phyloP scores from a whole-genome alignment of 2,113 vertebrate genomes.

The Vombatus ursinus region DNA sequence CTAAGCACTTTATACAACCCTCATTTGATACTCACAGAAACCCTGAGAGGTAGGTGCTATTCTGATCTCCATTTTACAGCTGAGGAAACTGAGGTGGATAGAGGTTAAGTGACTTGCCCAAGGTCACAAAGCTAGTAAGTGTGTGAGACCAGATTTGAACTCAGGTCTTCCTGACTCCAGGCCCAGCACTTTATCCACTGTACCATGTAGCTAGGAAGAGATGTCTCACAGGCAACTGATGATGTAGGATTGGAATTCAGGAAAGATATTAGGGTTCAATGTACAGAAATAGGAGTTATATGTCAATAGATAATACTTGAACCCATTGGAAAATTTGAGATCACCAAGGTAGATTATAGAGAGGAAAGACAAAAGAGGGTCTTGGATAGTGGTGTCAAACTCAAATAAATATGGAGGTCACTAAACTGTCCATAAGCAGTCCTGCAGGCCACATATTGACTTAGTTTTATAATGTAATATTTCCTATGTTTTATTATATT shows the following conservation, averaged over 20 bases:
- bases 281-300: neutral
- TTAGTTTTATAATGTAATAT: neutral
- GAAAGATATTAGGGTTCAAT: neutral
- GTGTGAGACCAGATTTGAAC: neutral
- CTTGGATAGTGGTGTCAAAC: neutral
- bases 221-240: neutral
- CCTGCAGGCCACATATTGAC: neutral
- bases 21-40: neutral
- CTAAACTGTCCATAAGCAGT: neutral
- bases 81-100: neutral
- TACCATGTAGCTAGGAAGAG: neutral
- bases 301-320: neutral
- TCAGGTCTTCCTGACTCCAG: neutral
- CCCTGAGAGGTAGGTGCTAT: neutral
- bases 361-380: neutral
- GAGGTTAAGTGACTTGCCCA: too few species aligned
- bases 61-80: neutral
- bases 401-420: neutral
- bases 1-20: neutral
- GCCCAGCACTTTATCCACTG: neutral
- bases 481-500: neutral
- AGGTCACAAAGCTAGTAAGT: neutral
- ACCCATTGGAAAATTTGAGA: neutral
- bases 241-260: neutral
- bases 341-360: neutral